phyloP scores from a whole-genome alignment of 2,797 vertebrate species.

The Danio tinwini region DNA sequence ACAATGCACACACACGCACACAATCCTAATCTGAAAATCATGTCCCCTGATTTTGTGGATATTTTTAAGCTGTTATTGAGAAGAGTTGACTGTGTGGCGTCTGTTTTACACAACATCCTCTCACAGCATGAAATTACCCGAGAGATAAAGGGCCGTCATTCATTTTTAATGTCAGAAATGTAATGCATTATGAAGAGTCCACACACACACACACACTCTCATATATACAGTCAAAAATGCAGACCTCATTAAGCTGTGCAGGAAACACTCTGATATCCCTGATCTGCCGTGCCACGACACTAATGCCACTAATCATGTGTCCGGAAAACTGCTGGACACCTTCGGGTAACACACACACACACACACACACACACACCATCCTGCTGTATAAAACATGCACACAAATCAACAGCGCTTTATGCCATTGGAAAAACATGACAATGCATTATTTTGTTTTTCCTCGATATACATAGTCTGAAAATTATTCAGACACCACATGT shows the following conservation, averaged over 20 bases:
- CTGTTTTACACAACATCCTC: conserved; percentile 63
- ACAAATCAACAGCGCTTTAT: no score
- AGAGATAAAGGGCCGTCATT: conserved; percentile 72
- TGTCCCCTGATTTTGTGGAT: background rate
- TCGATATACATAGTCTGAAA: no score
- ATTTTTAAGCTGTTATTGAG: conserved; percentile 1
- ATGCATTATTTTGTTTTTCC: no score
- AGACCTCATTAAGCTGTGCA: conserved; percentile 52
- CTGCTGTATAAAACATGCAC: no score
- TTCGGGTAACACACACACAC: no score
- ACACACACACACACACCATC: no score
- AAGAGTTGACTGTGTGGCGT: conserved; percentile 39
- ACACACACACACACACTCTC: conserved; percentile 49
- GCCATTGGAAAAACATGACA: no score
- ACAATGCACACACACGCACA: background rate
- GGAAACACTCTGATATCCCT: conserved; percentile 44
- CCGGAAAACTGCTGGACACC: conserved; percentile 66
- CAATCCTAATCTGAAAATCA: background rate
- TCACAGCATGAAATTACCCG: conserved; percentile 72
- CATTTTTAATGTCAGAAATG: conserved; percentile 74
- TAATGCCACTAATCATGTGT: conserved; percentile 73
- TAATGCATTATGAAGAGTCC: conserved; percentile 69
- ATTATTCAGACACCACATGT: no score
- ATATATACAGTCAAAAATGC: conserved; percentile 47
- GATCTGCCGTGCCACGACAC: conserved; percentile 27